phyloP scores from a whole-genome alignment of 2,888 invertebrate species.

The Calameuta pallipes region DNA sequence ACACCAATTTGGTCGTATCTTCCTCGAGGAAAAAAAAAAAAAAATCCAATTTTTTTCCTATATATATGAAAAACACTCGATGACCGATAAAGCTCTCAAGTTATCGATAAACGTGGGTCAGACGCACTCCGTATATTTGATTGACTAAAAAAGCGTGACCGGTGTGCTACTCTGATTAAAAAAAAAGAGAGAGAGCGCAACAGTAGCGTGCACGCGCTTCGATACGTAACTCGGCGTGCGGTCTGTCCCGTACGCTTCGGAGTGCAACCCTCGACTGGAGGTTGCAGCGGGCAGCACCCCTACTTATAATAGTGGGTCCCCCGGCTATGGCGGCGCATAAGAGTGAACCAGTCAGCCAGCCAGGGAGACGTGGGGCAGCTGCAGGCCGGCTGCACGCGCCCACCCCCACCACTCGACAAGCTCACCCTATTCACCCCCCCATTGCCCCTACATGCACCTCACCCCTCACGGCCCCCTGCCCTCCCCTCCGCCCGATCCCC shows the following conservation, averaged over 20 bases:
- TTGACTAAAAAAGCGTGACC: background rate
- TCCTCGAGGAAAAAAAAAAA: background rate
- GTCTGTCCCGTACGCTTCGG: slow-evolving; percentile 21
- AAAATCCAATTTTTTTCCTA: background rate
- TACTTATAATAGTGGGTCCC: slow-evolving; percentile 63
- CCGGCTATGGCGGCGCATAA: slow-evolving; percentile 62
- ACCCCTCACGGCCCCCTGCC: slow-evolving; percentile 7
- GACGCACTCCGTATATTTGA: background rate
- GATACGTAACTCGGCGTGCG: background rate
- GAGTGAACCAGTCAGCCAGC: slow-evolving; percentile 12
- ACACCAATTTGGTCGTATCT: background rate
- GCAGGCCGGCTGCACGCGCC: slow-evolving; percentile 68
- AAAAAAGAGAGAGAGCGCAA: background rate
- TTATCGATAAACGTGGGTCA: background rate
- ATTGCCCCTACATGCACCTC: slow-evolving; percentile 53
- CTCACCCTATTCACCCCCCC: slow-evolving; percentile 53
- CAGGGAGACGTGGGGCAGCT: slow-evolving; percentile 52
- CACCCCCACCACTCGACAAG: slow-evolving; percentile 66
- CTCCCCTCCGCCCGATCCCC: background rate
- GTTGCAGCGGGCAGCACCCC: slow-evolving; percentile 59
- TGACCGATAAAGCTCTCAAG: background rate
- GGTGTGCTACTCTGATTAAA: background rate
- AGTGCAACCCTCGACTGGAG: slow-evolving; percentile 66
- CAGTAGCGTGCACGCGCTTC: background rate
- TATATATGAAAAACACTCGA: background rate